These are phyloP conservation scores for Mystacides longicornis DNA, from an alignment of 2,888 invertebrate genomes.

Conservation along the genomic window DNA sequence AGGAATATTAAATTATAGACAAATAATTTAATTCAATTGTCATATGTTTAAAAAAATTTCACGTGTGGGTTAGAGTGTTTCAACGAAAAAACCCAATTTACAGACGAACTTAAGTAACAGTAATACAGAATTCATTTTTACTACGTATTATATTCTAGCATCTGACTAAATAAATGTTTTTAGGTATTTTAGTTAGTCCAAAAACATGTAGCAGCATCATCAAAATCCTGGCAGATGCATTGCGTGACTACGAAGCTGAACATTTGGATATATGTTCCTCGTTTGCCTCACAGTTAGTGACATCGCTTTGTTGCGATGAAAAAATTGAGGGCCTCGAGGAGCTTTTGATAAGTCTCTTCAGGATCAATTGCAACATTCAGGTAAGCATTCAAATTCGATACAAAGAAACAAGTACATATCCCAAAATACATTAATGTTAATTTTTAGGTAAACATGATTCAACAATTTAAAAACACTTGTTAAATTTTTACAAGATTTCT, in stretches of 20 bases:
- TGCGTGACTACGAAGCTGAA: slow-evolving; percentile 27
- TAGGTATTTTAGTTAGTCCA: slow-evolving; percentile 39
- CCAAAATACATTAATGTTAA: background rate
- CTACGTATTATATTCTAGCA: background rate
- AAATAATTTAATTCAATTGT: background rate
- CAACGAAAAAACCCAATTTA: no score
- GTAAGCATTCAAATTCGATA: slow-evolving; percentile 12
- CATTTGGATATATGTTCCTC: slow-evolving; percentile 45
- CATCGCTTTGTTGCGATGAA: slow-evolving; percentile 42
- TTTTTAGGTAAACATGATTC: no score
- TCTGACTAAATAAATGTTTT: no score
- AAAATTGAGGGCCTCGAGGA: slow-evolving; percentile 34
- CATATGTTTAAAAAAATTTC: background rate
- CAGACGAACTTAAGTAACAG: background rate
- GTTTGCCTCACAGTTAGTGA: slow-evolving; percentile 46
- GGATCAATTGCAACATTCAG: slow-evolving; percentile 37
- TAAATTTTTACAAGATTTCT: no score
- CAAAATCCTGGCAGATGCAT: slow-evolving; percentile 34
- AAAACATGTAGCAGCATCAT: slow-evolving; percentile 37
- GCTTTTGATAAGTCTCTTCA: slow-evolving; percentile 42
- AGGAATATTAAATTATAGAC: no score
- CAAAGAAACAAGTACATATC: background rate
- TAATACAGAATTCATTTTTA: background rate
- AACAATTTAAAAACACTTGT: no score
- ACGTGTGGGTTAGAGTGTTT: no score